Conservation (phyloP, 2,113 vertebrate genomes). For the Caranx melampygus region DNA sequence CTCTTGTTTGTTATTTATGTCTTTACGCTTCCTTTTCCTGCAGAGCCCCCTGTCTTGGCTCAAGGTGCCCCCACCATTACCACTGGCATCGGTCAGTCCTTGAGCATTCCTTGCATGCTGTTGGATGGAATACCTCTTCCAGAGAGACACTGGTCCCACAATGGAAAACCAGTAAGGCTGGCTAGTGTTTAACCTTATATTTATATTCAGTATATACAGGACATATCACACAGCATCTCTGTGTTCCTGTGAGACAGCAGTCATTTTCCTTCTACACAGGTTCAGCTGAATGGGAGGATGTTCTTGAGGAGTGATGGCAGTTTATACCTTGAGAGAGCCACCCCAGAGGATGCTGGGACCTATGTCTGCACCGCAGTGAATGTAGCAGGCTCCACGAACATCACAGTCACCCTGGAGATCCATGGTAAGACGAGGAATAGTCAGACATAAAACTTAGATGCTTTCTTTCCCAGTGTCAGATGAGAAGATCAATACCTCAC, state of each 20-base stretch:
- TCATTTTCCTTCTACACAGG: constrained; percentile 67
- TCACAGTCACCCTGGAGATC: constrained; percentile 84
- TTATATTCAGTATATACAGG: neutral
- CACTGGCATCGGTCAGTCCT: constrained; percentile 83
- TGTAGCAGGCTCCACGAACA: constrained; percentile 82
- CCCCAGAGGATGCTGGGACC: constrained; percentile 82
- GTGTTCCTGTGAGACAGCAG: constrained; percentile 5
- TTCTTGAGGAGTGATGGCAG: constrained; percentile 88
- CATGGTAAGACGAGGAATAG: constrained; percentile 83
- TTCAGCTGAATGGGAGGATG: constrained; percentile 72
- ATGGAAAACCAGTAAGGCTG: constrained; percentile 83
- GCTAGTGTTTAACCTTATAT: neutral
- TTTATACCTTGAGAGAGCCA: constrained; percentile 83
- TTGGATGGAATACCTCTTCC: constrained; percentile 89
- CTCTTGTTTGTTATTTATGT: constrained; percentile 18
- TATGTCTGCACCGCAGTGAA: constrained; percentile 91
- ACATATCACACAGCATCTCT: neutral
- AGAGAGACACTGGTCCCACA: constrained; percentile 87
- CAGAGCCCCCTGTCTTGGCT: constrained; percentile 88
- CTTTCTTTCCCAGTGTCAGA: neutral
- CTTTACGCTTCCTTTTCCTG: constrained; percentile 14
- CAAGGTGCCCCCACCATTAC: constrained; percentile 79
- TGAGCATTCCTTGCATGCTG: constrained; percentile 89
- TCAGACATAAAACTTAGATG: neutral
- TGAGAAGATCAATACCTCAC: neutral